These are phyloP conservation scores for Leptinotarsa lineolata DNA, from an alignment of 1,140 invertebrate species.

Conservation along the genomic window DNA sequence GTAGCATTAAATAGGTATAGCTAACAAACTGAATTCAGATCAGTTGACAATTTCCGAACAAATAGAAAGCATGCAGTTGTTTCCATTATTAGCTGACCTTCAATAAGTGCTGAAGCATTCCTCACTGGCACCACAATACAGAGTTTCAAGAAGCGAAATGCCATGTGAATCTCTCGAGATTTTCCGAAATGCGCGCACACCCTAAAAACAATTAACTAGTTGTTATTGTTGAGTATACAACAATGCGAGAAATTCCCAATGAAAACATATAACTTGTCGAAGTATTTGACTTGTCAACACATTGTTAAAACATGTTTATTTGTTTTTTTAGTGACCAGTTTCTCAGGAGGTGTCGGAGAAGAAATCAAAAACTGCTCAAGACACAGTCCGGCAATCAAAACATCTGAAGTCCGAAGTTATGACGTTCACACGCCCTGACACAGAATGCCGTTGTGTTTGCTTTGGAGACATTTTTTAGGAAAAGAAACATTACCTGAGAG, in stretches of 20 bases:
- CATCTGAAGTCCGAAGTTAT: slow-evolving; percentile 1
- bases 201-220: slow-evolving; percentile 17
- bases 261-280: slow-evolving; percentile 19
- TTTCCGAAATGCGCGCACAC: slow-evolving; percentile 10
- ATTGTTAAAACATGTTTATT: slow-evolving; percentile 8
- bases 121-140: background rate
- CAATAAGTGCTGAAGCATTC: background rate
- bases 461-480: slow-evolving; percentile 5
- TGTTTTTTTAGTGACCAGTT: slow-evolving; percentile 18
- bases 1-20: background rate
- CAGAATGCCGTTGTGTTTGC: slow-evolving; percentile 15
- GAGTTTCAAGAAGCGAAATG: background rate
- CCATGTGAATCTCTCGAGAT: background rate
- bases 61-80: background rate
- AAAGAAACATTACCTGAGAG: background rate
- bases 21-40: background rate
- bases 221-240: slow-evolving; percentile 17
- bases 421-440: slow-evolving; percentile 18
- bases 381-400: slow-evolving; percentile 11
- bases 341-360: slow-evolving; percentile 16
- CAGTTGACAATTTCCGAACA: background rate
- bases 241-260: slow-evolving; percentile 19
- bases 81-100: background rate
- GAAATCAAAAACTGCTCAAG: background rate
- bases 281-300: slow-evolving; percentile 15